Evolutionary conservation across 1,140 invertebrate species (phyloP).

Genomic region (Neoseiulus cucumeris): DNA sequence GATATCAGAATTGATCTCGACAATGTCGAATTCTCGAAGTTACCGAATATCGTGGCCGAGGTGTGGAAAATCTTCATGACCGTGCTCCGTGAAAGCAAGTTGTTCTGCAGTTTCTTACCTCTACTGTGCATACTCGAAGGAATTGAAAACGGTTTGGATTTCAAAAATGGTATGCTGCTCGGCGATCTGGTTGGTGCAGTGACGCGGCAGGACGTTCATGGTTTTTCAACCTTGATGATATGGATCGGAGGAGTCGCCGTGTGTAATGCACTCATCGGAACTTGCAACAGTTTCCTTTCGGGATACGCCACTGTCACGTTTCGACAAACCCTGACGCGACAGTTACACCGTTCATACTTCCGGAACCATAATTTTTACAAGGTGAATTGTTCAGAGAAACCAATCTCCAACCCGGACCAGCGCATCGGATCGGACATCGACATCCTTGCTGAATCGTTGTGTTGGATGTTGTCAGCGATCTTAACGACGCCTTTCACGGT

Average conservation of each 20-base stretch:
- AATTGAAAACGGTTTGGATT: background rate
- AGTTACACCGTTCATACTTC: background rate
- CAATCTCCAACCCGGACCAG: background rate
- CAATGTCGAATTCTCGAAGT: background rate
- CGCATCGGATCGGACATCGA: background rate
- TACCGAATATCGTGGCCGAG: background rate
- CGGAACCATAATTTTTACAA: conserved; percentile 5
- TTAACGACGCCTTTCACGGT: background rate
- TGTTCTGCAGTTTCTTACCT: background rate
- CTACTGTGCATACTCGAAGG: conserved; percentile 3
- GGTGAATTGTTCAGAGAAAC: background rate
- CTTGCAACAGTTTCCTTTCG: background rate
- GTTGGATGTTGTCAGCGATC: background rate
- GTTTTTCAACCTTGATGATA: background rate
- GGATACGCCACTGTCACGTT: conserved; percentile 4
- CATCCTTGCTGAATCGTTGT: background rate
- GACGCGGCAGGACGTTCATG: background rate
- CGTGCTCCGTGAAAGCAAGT: background rate
- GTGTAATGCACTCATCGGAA: background rate
- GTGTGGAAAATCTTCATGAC: conserved; percentile 8
- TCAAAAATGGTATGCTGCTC: background rate
- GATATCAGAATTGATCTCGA: background rate
- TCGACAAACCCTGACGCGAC: background rate
- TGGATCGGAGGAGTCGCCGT: background rate
- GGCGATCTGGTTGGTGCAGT: background rate